Evolutionary conservation across 2,888 invertebrate genomes (phyloP).

Genomic region (Cheilosia vulpina): DNA sequence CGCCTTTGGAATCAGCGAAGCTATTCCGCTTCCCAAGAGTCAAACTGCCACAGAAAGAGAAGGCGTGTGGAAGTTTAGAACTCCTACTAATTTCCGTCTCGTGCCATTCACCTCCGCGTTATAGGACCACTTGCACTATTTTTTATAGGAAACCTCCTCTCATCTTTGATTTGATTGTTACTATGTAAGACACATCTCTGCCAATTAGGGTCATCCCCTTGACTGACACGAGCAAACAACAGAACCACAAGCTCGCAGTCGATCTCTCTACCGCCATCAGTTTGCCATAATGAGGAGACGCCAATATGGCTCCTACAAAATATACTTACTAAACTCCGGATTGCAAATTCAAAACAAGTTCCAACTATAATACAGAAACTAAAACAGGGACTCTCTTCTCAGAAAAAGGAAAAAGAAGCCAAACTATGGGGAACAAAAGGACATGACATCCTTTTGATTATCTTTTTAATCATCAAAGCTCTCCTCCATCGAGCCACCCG

Average conservation of each 20-base stretch:
- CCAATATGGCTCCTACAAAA: background rate
- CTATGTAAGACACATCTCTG: background rate
- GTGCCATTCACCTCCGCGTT: too few relatives aligned
- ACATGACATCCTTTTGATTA: conserved; percentile 72
- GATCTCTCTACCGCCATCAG: background rate
- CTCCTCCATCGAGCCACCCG: conserved; percentile 6
- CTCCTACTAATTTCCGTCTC: too few relatives aligned
- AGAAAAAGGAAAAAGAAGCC: background rate
- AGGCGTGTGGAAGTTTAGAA: too few relatives aligned
- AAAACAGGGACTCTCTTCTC: conserved; percentile 12
- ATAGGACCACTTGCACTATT: too few relatives aligned
- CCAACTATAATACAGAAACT: conserved; percentile 26
- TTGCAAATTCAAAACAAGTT: conserved; percentile 47
- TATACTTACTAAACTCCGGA: conserved; percentile 39
- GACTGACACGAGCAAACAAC: background rate
- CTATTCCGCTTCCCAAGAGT: too few relatives aligned
- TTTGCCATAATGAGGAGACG: background rate
- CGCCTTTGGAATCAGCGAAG: too few relatives aligned
- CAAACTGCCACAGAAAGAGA: too few relatives aligned
- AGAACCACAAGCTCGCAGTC: background rate
- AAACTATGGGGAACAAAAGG: conserved; percentile 5
- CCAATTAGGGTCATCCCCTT: background rate
- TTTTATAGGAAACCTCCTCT: too few relatives aligned
- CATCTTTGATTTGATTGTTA: too few relatives aligned
- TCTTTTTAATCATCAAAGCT: conserved; percentile 72